Base-by-base conservation (phyloP, 2,113 vertebrate species). In the Cinclus mexicanus region DNA sequence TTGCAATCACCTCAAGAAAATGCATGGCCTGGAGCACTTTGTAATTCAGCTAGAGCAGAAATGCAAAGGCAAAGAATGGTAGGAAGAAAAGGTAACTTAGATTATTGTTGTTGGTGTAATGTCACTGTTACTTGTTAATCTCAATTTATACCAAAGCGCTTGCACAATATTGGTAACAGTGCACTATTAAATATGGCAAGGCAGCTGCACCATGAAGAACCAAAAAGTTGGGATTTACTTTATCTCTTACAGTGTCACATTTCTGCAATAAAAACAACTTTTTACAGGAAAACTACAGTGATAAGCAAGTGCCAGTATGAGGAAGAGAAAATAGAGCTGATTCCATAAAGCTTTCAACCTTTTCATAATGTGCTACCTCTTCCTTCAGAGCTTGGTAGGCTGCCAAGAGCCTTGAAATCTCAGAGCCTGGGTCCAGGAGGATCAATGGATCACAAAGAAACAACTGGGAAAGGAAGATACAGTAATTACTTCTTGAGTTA, bases 251-350 rank as follows among this genome's bases (percentile, higher is more conserved):
- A 0, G 35, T 63, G 47, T 79, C 69, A 63, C 17, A 91, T 89
- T 89, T 75, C 83, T 94, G 42, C 83, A 81, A 26, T 61, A 70
- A 90, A 85, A 89, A 6, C 11, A 69, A 42, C 35, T 23, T 91
- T 84, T 91, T 84, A 67, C 68, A 56, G 60, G 55, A 91, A 90
- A 88, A 33, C 50, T 63, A 28, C 19, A 29, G 52, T 17, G 44
- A 83, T 70, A 91, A 71, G 25, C 0, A 2, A 90, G 46, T 0
- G 1, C 26, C 84, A 91, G 21, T 57, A 61, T 0, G 0, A 91
- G 24, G 44, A 85, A 72, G 21, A 44, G 18, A 69, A 80, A 91
- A 75, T 12, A 67, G 39, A 89, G 11, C 11, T 70, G 46, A 63
- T 52, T 61, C 47, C 55, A 47, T 85, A 90, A 90, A 91, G 57